A percentile compares a stretch with the other conserved stretches of the same genome.
Evolutionary conservation across 2,113 vertebrate species (phyloP).

Genomic region (Phylloscopus whistleri): DNA sequence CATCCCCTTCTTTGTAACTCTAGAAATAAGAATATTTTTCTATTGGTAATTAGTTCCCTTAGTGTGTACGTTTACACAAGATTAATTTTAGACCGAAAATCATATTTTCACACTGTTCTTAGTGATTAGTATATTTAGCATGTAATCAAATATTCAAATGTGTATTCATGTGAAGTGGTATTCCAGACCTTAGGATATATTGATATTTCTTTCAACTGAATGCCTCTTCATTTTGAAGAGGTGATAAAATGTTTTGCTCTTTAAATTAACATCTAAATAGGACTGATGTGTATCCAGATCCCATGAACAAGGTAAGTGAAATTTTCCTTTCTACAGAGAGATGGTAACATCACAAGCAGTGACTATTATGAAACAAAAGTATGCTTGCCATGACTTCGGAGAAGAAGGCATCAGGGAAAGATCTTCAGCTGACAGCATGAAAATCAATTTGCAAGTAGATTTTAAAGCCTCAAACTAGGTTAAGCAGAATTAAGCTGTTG

Average conservation of each 20-base stretch:
- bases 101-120: neutral
- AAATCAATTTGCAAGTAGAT: constrained; percentile 35
- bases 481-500: neutral
- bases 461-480: neutral
- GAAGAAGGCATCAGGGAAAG: neutral
- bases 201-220: neutral
- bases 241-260: neutral
- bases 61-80: neutral
- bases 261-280: neutral
- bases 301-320: neutral
- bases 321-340: neutral
- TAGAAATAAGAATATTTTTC: neutral
- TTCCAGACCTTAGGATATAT: neutral
- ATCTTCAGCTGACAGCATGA: neutral
- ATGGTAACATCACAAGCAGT: neutral
- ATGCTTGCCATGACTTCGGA: neutral
- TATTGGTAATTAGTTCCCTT: neutral
- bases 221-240: neutral
- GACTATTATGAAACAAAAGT: neutral
- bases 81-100: neutral
- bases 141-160: neutral
- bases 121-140: neutral
- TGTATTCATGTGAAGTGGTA: neutral
- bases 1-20: neutral
- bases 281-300: neutral